A percentile compares a stretch with the other conserved stretches of the same genome.
Evolutionary conservation across 2,888 invertebrate species (phyloP).

Genomic region (Nomada flava): DNA sequence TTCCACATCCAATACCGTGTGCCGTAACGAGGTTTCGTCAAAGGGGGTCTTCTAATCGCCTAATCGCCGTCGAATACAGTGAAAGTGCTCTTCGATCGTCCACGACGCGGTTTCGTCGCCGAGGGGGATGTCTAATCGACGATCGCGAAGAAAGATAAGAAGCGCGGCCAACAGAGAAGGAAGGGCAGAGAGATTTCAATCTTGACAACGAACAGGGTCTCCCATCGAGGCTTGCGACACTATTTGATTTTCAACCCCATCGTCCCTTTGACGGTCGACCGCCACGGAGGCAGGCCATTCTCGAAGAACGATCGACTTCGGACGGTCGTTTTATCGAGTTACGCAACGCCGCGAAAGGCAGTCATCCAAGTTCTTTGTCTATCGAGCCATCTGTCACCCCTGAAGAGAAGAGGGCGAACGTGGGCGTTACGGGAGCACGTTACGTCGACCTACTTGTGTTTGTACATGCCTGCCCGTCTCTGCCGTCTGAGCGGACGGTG

Average conservation of each 20-base stretch:
- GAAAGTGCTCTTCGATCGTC: constrained; percentile 54
- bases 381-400: constrained; percentile 79
- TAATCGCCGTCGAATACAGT: constrained; percentile 62
- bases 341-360: constrained; percentile 73
- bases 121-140: constrained; percentile 45
- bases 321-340: constrained; percentile 78
- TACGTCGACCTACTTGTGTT: constrained; percentile 54
- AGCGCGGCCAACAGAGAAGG: constrained; percentile 16
- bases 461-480: constrained; percentile 31
- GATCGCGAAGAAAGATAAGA: constrained; percentile 48
- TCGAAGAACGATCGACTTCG: constrained; percentile 67
- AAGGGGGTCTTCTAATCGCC: constrained; percentile 61
- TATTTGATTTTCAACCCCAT: constrained; percentile 80
- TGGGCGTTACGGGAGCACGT: constrained; percentile 8
- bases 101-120: constrained; percentile 34
- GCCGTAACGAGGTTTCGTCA: constrained; percentile 57
- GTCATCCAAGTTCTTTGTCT: constrained; percentile 77
- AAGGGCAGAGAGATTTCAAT: constrained; percentile 33
- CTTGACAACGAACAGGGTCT: constrained; percentile 32
- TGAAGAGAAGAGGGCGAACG: constrained; percentile 38
- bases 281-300: constrained; percentile 3
- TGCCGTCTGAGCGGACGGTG: constrained; percentile 41
- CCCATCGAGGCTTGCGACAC: constrained; percentile 54
- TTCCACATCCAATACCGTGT: constrained; percentile 49
- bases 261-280: constrained; percentile 56